Conservation (phyloP, 2,113 vertebrate species). For the Zonotrichia leucophrys region DNA sequence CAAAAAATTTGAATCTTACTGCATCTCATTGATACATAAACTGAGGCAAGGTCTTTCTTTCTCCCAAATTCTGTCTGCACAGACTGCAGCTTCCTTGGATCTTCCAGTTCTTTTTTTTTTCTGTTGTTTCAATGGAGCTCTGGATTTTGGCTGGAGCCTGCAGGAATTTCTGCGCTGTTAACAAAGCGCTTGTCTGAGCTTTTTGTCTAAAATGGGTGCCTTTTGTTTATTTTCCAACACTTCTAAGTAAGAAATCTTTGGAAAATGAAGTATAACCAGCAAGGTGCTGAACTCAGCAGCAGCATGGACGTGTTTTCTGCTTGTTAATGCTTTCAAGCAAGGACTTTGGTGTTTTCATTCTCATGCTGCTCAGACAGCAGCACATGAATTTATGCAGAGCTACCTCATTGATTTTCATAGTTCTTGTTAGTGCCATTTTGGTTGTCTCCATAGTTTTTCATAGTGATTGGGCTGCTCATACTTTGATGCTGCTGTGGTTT, state of each 20-base stretch:
- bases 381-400: conserved; percentile 13
- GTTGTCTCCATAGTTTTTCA: background rate
- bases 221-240: conserved; percentile 27
- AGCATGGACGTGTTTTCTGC: background rate
- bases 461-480: background rate
- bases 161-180: background rate
- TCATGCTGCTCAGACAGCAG: background rate
- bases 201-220: background rate
- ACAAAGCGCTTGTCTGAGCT: conserved; percentile 12
- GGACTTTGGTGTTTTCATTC: background rate
- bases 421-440: background rate
- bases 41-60: background rate
- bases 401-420: conserved; percentile 21
- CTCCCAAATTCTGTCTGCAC: background rate
- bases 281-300: conserved; percentile 4
- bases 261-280: conserved; percentile 7
- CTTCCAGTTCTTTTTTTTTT: conserved; percentile 23
- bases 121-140: background rate
- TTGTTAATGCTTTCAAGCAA: conserved; percentile 4
- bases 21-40: background rate
- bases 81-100: background rate
- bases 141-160: conserved; percentile 12
- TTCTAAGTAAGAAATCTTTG: conserved; percentile 11
- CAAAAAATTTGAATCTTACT: background rate
- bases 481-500: background rate